A percentile compares a stretch with the other conserved stretches of the same genome.
Conservation (phyloP, 2,113 vertebrate species). For the Rhinogobius similis region DNA sequence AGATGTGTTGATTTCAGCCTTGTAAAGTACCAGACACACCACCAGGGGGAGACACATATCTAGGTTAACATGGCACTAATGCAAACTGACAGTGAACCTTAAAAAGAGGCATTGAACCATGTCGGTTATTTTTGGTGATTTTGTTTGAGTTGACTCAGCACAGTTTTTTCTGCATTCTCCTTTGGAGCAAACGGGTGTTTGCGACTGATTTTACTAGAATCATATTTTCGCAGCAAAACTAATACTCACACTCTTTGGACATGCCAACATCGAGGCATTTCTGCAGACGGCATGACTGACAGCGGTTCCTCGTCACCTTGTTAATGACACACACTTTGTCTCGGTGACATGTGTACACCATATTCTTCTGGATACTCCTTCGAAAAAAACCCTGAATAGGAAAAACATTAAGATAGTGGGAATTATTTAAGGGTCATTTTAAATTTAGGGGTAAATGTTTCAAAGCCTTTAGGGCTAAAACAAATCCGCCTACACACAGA, state of each 20-base stretch:
- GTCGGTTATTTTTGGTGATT: background rate
- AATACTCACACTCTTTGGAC: conserved; percentile 94
- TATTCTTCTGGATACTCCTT: conserved; percentile 97
- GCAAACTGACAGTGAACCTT: background rate
- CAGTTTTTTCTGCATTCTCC: background rate
- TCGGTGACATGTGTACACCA: conserved; percentile 93
- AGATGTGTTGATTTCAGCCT: background rate
- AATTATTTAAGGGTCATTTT: background rate
- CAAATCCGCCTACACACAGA: no score
- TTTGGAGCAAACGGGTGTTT: background rate
- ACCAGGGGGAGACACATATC: conserved; percentile 44
- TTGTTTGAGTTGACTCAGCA: background rate
- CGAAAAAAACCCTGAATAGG: conserved; percentile 88
- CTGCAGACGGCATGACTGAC: conserved; percentile 95
- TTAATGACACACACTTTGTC: conserved; percentile 96
- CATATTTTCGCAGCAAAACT: background rate
- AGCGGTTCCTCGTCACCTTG: conserved; percentile 95
- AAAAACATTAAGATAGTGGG: background rate
- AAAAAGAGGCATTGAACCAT: background rate
- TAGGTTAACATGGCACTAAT: background rate
- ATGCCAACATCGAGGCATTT: conserved; percentile 96
- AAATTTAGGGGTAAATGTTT: background rate
- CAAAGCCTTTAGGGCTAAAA: no score
- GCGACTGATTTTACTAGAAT: background rate
- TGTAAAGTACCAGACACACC: background rate